phyloP scores from a whole-genome alignment of 2,888 invertebrate species.

The Mesoligia furuncula region DNA sequence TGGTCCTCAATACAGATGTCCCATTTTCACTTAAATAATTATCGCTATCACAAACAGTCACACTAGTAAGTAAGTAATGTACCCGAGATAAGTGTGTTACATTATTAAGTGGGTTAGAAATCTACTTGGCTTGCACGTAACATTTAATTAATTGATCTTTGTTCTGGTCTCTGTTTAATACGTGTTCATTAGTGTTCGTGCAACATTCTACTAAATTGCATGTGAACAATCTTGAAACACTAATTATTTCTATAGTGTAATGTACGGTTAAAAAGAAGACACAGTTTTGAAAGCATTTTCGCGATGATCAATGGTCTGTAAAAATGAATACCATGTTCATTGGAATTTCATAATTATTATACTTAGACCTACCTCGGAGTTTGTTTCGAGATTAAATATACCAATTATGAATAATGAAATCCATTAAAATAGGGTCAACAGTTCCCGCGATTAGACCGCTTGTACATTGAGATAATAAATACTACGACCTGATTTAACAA shows the following conservation, averaged over 20 bases:
- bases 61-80: constrained; percentile 31
- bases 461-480: constrained; percentile 59
- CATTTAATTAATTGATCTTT: constrained; percentile 66
- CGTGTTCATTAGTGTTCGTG: constrained; percentile 50
- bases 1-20: constrained; percentile 26
- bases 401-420: constrained; percentile 53
- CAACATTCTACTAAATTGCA: constrained; percentile 44
- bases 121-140: constrained; percentile 58
- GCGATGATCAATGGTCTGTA: constrained; percentile 7
- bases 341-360: not conserved
- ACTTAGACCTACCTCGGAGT: constrained; percentile 20
- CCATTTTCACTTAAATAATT: constrained; percentile 48
- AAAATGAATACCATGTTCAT: not conserved
- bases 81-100: constrained; percentile 62
- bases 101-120: constrained; percentile 65
- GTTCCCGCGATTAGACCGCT: constrained; percentile 59
- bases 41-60: constrained; percentile 50
- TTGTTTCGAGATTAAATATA: constrained; percentile 22
- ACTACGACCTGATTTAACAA: constrained; percentile 64
- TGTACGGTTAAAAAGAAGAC: not conserved
- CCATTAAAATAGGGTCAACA: constrained; percentile 59
- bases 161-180: constrained; percentile 57
- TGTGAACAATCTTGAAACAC: constrained; percentile 12
- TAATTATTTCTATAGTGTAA: not conserved
- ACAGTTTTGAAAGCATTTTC: constrained; percentile 9